Evolutionary conservation across 2,113 vertebrate species (phyloP).

Genomic region (Gyps fulvus): DNA sequence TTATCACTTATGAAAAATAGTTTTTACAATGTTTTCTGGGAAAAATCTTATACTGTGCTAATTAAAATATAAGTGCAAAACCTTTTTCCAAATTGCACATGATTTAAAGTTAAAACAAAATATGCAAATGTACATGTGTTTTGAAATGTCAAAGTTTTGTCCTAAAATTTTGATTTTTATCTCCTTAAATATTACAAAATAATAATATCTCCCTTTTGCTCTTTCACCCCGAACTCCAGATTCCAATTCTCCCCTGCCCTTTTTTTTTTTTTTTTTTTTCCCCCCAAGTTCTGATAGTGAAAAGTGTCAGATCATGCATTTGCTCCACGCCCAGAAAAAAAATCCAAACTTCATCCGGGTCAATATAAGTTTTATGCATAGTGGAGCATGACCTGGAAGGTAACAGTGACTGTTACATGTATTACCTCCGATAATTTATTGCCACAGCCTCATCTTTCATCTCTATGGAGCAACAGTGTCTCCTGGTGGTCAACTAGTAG

Average conservation of each 20-base stretch:
- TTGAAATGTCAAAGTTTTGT: not conserved
- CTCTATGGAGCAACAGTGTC: not conserved
- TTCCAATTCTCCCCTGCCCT: not conserved
- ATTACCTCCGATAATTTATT: not conserved
- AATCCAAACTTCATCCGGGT: not conserved
- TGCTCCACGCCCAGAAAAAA: not conserved
- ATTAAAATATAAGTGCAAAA: not conserved
- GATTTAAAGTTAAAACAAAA: not conserved
- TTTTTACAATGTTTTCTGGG: not conserved
- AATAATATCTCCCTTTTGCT: not conserved
- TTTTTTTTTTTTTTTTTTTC: too few relatives aligned
- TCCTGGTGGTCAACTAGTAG: not conserved
- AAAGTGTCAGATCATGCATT: not conserved
- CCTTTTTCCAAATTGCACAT: not conserved
- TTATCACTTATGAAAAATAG: not conserved
- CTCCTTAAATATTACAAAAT: not conserved
- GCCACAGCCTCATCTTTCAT: not conserved
- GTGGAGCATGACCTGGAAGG: not conserved
- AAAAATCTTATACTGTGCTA: not conserved
- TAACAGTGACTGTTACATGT: not conserved
- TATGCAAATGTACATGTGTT: not conserved
- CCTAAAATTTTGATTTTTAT: not conserved
- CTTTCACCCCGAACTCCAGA: not conserved
- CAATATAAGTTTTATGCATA: not conserved
- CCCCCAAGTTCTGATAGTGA: not conserved